Conservation (phyloP, 2,888 invertebrate genomes). For the Cantharis lateralis region DNA sequence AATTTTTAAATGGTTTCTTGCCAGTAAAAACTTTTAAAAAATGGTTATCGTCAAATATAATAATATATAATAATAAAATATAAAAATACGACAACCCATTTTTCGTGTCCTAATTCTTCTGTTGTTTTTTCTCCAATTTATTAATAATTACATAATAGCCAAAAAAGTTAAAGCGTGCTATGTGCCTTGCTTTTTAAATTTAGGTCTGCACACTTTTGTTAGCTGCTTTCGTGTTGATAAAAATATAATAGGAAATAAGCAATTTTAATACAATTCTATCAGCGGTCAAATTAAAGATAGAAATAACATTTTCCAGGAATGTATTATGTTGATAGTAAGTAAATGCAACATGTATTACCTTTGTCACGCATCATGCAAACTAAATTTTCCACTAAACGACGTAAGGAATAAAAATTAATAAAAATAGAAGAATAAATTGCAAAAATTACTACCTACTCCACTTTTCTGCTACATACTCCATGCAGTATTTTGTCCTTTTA, state of each 20-base stretch:
- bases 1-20: too few species aligned
- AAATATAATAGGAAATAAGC: constrained; percentile 5
- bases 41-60: too few species aligned
- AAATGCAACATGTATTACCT: constrained; percentile 7
- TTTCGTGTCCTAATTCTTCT: too few species aligned
- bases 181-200: neutral
- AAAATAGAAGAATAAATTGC: constrained; percentile 5
- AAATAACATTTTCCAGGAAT: constrained; percentile 9
- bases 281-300: constrained; percentile 8
- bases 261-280: constrained; percentile 8
- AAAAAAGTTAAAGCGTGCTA: neutral
- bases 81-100: too few species aligned
- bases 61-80: too few species aligned
- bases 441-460: neutral
- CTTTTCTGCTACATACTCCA: neutral
- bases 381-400: constrained; percentile 4
- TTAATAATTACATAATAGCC: too few species aligned
- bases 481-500: neutral
- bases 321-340: constrained; percentile 1
- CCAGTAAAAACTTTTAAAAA: too few species aligned
- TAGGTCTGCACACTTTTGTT: neutral
- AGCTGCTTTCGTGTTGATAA: constrained; percentile 4
- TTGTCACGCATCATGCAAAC: constrained; percentile 16
- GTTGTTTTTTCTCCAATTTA: too few species aligned
- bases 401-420: neutral